phyloP scores from a whole-genome alignment of 2,888 invertebrate genomes.

The Cremastinae sp. region DNA sequence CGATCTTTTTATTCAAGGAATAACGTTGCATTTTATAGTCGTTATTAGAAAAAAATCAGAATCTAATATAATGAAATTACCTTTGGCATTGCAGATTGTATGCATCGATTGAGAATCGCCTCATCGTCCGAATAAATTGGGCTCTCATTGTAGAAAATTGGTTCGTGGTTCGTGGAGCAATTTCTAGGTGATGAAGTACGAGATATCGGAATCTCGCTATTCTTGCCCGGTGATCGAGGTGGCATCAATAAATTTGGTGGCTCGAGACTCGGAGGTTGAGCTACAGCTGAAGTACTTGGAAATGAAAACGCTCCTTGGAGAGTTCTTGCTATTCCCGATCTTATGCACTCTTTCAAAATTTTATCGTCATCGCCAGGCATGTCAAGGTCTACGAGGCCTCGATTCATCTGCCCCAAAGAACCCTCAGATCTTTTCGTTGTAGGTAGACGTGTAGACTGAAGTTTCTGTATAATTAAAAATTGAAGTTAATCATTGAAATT shows the following conservation, averaged over 20 bases:
- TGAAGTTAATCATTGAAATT: no score
- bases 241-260: no score
- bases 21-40: conserved; percentile 6
- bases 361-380: conserved; percentile 82
- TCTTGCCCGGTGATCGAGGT: no score
- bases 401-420: no score
- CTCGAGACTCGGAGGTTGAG: background rate
- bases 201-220: no score
- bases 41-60: background rate
- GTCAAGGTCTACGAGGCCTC: conserved; percentile 81
- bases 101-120: conserved; percentile 85
- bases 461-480: no score
- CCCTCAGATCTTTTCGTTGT: no score
- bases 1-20: background rate
- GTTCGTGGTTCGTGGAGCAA: conserved; percentile 19
- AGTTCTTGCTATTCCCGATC: conserved; percentile 83
- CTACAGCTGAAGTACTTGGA: conserved; percentile 8
- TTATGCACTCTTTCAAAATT: conserved; percentile 85
- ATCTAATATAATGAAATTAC: no score
- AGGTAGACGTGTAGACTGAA: no score
- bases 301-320: conserved; percentile 35
- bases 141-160: conserved; percentile 82
- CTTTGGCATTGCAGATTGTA: conserved; percentile 85
- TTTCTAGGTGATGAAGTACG: no score
- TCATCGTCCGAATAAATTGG: conserved; percentile 85